Conservation (phyloP, 2,113 vertebrate genomes). For the Emydocephalus ijimae region DNA sequence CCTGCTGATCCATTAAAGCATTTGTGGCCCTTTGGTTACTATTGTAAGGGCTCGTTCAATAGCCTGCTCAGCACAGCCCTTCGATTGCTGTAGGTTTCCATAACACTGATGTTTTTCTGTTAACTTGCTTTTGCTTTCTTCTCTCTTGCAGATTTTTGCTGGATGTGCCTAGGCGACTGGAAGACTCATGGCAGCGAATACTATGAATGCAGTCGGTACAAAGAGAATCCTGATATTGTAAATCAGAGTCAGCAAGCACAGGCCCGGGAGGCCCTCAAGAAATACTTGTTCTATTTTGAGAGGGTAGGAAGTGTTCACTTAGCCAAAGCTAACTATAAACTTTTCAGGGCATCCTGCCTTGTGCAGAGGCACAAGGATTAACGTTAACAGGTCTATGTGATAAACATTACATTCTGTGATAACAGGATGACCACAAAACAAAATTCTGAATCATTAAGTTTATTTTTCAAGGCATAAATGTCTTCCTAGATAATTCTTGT, state of each 20-base stretch:
- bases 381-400: constrained; percentile 51
- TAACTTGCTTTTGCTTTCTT: constrained; percentile 30
- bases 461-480: constrained; percentile 26
- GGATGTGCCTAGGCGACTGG: constrained; percentile 99
- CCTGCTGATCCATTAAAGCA: not conserved
- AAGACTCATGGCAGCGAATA: constrained; percentile 99
- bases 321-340: constrained; percentile 59
- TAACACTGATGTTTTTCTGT: constrained; percentile 34
- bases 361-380: constrained; percentile 45
- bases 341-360: constrained; percentile 62
- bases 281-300: constrained; percentile 99
- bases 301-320: constrained; percentile 80
- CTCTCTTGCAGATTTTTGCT: constrained; percentile 90
- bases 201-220: constrained; percentile 99
- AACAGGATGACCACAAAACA: not conserved
- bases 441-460: not conserved
- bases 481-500: not conserved
- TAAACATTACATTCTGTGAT: constrained; percentile 37
- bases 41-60: not conserved
- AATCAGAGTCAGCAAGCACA: constrained; percentile 99
- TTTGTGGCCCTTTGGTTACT: not conserved
- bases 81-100: not conserved
- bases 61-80: not conserved
- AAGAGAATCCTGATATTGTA: constrained; percentile 99
- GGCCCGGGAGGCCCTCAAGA: constrained; percentile 98